Evolutionary conservation across 1,140 invertebrate genomes (phyloP), one percentile per base, ranked within the genome.

Genomic region (Lutraria rhynchaena): DNA sequence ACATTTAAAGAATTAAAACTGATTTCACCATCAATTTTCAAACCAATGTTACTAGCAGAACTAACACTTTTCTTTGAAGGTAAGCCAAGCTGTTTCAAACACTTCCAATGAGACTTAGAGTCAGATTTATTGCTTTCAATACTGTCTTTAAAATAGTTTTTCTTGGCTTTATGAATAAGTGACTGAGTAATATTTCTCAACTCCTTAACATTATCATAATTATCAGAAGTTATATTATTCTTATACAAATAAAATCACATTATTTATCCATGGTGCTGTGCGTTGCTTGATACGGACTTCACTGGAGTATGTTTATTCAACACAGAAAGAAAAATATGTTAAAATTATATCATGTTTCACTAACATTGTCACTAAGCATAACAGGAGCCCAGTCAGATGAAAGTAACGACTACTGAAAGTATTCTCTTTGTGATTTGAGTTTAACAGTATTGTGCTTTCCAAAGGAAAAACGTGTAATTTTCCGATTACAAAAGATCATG

Each of bases 391-490:
- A n/a, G n/a, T n/a, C n/a, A n/a, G n/a, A n/a, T n/a, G n/a, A n/a
- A n/a, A n/a, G n/a, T n/a, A n/a, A n/a, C n/a, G n/a, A n/a, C 19
- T 7, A n/a, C 3, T 44, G 51, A 22, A 33, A 53, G 51, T 71
- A 71, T 31, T 71, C 58, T 58, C 37, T 74, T 44, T 29, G 27
- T n/a, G 33, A 74, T 46, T 31, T 37, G 15, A 74, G 19, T 33
- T 37, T 74, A 58, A 58, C 69, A 71, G 51, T 58, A 74, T 74
- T 41, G 24, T 58, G 53, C 44, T 67, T 67, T n/a, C n/a, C n/a
- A n/a, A n/a, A n/a, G n/a, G n/a, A n/a, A n/a, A n/a, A n/a, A n/a
- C n/a, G n/a, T n/a, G n/a, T 19, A 24, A 57, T 46, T 57, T 58
- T 58, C 44, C 51, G n/a, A 35, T 11, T 58, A 3, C 70, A 74